Conservation (phyloP, 37 sponge, comb jelly and placozoan genomes). For the Eunapius fragilis region DNA sequence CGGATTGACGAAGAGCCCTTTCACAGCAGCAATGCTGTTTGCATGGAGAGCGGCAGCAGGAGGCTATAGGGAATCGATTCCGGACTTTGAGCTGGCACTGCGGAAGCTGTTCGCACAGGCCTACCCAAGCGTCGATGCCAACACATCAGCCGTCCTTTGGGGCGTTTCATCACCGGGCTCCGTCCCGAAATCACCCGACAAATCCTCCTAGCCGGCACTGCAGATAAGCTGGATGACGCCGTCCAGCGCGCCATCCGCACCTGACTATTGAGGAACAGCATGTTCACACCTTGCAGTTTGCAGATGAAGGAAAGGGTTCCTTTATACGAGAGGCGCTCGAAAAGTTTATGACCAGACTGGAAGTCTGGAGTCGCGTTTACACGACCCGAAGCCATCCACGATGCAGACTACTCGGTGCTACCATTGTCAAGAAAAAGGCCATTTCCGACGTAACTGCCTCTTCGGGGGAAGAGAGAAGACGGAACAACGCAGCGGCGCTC, state of each 20-base stretch:
- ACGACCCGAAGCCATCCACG: background rate
- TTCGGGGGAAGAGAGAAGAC: background rate
- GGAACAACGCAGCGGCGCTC: background rate
- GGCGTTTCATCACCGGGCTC: background rate
- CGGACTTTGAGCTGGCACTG: background rate
- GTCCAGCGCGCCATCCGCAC: background rate
- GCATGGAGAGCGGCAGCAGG: background rate
- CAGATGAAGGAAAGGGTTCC: background rate
- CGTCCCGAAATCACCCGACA: background rate
- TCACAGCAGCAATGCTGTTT: slow-evolving; percentile 5
- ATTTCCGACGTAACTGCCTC: background rate
- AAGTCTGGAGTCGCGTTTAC: background rate
- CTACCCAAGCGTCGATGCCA: background rate
- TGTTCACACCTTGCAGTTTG: background rate
- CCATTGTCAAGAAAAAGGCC: background rate
- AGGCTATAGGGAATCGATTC: background rate
- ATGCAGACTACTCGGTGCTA: background rate
- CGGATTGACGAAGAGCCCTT: background rate
- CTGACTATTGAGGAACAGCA: background rate
- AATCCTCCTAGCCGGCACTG: background rate
- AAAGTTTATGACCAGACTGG: background rate
- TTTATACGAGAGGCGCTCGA: background rate
- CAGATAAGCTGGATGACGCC: background rate
- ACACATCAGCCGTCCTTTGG: background rate
- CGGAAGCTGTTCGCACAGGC: slow-evolving; percentile 2